Base-by-base conservation (phyloP, 2,113 vertebrate species). In the Macroglossus sobrinus region DNA sequence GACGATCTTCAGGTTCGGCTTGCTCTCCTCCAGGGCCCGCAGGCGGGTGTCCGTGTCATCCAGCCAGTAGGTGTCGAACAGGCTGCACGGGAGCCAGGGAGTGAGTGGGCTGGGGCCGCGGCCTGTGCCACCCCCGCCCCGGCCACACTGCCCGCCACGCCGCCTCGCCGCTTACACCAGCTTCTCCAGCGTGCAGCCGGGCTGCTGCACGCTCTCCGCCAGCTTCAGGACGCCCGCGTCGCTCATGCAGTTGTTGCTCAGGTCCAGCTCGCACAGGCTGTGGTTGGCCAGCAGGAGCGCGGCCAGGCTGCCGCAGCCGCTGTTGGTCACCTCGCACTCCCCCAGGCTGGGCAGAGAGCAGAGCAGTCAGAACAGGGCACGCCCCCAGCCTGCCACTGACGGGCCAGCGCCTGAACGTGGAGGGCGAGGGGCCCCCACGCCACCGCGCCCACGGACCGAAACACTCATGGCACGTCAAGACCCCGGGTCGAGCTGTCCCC, bases 21-120 rank as follows among this genome's bases (percentile, higher is more conserved):
- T 98, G 50, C 94, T 90, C 26, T 97, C 93, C 78, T 98, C 97
- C 93, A 98, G 75, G 30, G 97, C 97, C 64, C 18, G 96, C 63
- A 99, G 96, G 43, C 90, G 97, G 30, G 98, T 79, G 0, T 98
- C 96, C 7, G 97, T 91, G 28, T 96, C 96, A 35, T 95, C 21
- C 0, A 96, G 94, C 98, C 98, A 98, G 94, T 96, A 98, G 55
- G 98, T 98, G 89, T 99, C 98, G 0, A 98, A 99, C 66, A 99
- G 97, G 22, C 98, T 99, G 86, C 1, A 80, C 0, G 10, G 5
- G 38, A 40, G 78, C 26, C 61, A 1, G 81, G 2, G 35, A 16
- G 45, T 68, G 35, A 16, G 45, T 68, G 19, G 30, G 24, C 5
- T 1, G 7, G 30, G 30, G n/a, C 35, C 43, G 21, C 0, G 1